These are phyloP conservation scores for Protosalanx chinensis DNA, from an alignment of 2,797 vertebrate species.

Conservation along the genomic window DNA sequence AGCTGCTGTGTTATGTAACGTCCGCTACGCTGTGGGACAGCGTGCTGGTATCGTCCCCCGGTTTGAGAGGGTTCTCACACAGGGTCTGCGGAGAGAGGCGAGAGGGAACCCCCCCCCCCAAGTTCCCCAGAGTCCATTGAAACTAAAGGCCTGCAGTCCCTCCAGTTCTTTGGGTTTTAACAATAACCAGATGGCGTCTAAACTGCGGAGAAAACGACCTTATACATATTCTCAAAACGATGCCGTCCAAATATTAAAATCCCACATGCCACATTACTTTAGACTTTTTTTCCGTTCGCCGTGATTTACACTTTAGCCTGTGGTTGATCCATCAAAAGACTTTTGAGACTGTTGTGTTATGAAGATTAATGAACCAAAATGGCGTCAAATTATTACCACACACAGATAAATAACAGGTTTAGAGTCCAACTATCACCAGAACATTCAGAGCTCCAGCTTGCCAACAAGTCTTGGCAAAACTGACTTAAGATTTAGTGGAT, in stretches of 20 bases:
- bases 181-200: constrained; percentile 2
- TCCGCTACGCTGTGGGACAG: neutral
- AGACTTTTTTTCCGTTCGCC: neutral
- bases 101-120: no score
- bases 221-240: neutral
- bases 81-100: neutral
- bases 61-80: constrained; percentile 1
- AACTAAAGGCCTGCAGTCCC: neutral
- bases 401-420: neutral
- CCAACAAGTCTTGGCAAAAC: neutral
- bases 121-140: neutral
- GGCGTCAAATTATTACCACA: neutral
- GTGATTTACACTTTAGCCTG: neutral
- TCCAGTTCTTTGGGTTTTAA: neutral
- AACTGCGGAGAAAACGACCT: neutral
- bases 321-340: neutral
- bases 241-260: neutral
- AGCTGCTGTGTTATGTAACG: constrained; percentile 4
- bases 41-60: neutral
- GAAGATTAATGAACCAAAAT: neutral
- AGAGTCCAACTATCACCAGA: neutral
- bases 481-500: neutral
- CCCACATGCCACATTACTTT: neutral
- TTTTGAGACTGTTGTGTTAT: neutral
- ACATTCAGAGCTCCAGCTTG: no score